These are phyloP conservation scores for Unio pictorum DNA, from an alignment of 2,888 invertebrate genomes.

Conservation along the genomic window DNA sequence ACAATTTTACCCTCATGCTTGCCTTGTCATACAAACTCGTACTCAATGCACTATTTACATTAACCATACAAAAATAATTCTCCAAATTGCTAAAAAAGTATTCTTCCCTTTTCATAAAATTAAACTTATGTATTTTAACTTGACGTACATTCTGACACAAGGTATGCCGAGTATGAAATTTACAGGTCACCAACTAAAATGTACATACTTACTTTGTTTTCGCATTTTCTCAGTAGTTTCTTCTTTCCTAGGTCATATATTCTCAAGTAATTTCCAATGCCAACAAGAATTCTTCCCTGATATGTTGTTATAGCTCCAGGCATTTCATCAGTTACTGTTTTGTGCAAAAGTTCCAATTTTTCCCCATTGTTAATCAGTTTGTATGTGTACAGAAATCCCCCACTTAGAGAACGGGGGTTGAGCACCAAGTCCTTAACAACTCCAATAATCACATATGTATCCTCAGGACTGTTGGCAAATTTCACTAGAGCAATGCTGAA, in stretches of 20 bases:
- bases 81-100: background rate
- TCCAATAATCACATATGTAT: conserved; percentile 85
- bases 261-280: conserved; percentile 91
- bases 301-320: conserved; percentile 75
- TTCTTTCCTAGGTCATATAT: conserved; percentile 98
- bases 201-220: conserved; percentile 81
- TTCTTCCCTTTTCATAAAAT: background rate
- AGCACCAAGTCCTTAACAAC: conserved; percentile 91
- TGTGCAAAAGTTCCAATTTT: conserved; percentile 91
- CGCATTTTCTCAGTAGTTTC: conserved; percentile 96
- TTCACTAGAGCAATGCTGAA: conserved; percentile 83
- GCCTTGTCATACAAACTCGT: background rate
- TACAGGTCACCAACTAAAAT: background rate
- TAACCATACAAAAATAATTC: background rate
- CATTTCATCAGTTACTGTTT: conserved; percentile 93
- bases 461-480: conserved; percentile 80
- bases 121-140: too few relatives aligned
- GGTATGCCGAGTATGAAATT: background rate
- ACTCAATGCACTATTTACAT: background rate
- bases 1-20: too few relatives aligned
- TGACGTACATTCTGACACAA: too few relatives aligned
- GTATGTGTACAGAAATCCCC: conserved; percentile 91
- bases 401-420: conserved; percentile 86
- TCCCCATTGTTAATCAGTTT: conserved; percentile 81
- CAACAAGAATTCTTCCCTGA: conserved; percentile 91